Evolutionary conservation across 1,140 invertebrate genomes (phyloP), one percentile per base, ranked within the genome.

Genomic region (Ips typographus): DNA sequence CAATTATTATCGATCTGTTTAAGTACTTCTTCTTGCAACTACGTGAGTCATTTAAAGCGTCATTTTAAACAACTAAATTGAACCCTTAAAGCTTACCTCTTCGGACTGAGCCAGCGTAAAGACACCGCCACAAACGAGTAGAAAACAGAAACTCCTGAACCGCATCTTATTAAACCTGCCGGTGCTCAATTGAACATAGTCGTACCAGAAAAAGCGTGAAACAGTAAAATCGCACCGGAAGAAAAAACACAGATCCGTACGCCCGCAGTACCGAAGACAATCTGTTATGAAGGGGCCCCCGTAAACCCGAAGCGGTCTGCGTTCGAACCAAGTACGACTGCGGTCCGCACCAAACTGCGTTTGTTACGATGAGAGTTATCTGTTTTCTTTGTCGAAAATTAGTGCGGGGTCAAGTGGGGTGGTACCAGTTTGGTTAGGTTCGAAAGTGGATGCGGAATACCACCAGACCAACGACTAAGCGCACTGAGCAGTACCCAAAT

Each of bases 261-360:
- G 38, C 40, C 57, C 8, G 41, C 8, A 59, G 40, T 40, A 41
- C 57, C 57, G 37, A 59, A 59, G 57, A 59, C 39, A 42, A 38
- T 59, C 57, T 59, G 57, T 40, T 41, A 55, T 47, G 4, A 4
- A 6, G 37, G 37, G 8, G 37, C 53, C 37, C 53, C 5, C 37
- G 6, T 22, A 22, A 38, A 56, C 53, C 38, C 53, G 53, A 40
- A 56, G 53, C 57, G 57, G 6, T 59, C 8, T 38, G 5, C 38
- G 57, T 36, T 59, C 41, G 57, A 59, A 42, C 39, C 57, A 38
- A 59, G 40, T 59, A 4, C 8, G 57, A 4, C 40, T 59, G 57
- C 37, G 39, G 57, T 36, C 57, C 42, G 57, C 57, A 59, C 57
- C 57, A 59, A 59, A 59, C 57, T 42, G 7, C 7, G 7, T 5